A percentile compares a stretch with the other conserved stretches of the same genome.
These are phyloP conservation scores for Drosophila orosa DNA, from an alignment of 1,140 invertebrate species.

Conservation along the genomic window DNA sequence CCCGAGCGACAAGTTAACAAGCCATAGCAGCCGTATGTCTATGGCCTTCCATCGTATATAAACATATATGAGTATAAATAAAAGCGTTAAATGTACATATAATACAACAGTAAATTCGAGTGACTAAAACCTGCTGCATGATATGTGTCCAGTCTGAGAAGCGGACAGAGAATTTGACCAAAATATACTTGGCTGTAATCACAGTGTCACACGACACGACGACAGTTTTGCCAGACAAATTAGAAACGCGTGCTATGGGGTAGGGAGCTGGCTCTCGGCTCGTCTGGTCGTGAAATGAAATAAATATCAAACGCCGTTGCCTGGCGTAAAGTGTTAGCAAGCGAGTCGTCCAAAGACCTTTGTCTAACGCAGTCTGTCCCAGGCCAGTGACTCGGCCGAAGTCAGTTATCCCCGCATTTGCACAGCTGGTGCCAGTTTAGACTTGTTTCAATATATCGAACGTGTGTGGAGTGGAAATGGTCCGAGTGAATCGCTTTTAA, in stretches of 20 bases:
- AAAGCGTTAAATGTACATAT: neutral
- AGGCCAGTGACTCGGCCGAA: conserved; percentile 50
- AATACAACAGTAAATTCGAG: neutral
- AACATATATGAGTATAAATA: conserved; percentile 14
- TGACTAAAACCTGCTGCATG: neutral
- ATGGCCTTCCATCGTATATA: conserved; percentile 13
- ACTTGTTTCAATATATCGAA: conserved; percentile 50
- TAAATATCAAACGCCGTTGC: conserved; percentile 20
- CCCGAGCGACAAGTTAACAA: conserved; percentile 59
- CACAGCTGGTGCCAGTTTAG: conserved; percentile 54
- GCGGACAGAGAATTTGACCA: neutral
- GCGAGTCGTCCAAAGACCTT: conserved; percentile 27
- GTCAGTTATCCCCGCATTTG: conserved; percentile 57
- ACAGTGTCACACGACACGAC: conserved; percentile 11
- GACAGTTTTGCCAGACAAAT: conserved; percentile 42
- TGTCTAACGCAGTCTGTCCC: conserved; percentile 11
- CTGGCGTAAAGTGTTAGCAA: conserved; percentile 21
- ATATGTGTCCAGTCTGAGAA: neutral
- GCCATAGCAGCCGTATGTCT: conserved; percentile 33
- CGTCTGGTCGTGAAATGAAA: conserved; percentile 37
- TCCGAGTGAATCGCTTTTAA: conserved; percentile 22
- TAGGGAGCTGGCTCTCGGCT: conserved; percentile 7
- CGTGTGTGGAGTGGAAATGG: conserved; percentile 10
- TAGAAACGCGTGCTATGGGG: conserved; percentile 57
- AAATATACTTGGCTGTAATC: conserved; percentile 4